phyloP scores from a whole-genome alignment of 2,888 invertebrate species.

The Brenthis daphne region DNA sequence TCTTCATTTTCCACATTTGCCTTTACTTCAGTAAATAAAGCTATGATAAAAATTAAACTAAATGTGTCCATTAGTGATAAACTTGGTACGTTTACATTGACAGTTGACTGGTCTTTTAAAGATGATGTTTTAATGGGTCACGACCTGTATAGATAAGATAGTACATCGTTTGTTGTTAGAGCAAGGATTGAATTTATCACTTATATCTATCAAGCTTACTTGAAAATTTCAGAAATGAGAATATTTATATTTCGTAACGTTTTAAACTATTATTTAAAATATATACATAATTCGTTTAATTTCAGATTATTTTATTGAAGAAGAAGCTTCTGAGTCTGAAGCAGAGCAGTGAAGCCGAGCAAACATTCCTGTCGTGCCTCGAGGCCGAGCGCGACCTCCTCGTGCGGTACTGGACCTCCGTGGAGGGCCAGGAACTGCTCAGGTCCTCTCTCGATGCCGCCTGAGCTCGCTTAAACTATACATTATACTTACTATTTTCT shows the following conservation, averaged over 20 bases:
- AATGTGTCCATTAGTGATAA: slow-evolving; percentile 51
- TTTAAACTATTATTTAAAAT: neutral
- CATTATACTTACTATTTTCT: slow-evolving; percentile 15
- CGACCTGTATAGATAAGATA: slow-evolving; percentile 62
- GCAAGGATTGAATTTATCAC: neutral
- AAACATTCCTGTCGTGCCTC: slow-evolving; percentile 83
- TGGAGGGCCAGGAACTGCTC: slow-evolving; percentile 84
- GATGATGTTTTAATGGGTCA: slow-evolving; percentile 48
- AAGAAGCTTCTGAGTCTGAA: slow-evolving; percentile 68
- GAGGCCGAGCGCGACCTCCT: slow-evolving; percentile 86
- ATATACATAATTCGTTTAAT: slow-evolving; percentile 45
- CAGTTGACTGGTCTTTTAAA: slow-evolving; percentile 17
- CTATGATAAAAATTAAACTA: slow-evolving; percentile 47
- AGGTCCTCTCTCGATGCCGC: slow-evolving; percentile 47
- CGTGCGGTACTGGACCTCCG: slow-evolving; percentile 87
- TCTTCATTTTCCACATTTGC: slow-evolving; percentile 53
- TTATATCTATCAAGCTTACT: neutral
- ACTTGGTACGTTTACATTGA: slow-evolving; percentile 6
- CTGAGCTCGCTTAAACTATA: slow-evolving; percentile 30
- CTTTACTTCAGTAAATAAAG: slow-evolving; percentile 41
- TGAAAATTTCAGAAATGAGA: neutral
- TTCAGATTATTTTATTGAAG: slow-evolving; percentile 84
- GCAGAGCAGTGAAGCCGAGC: slow-evolving; percentile 81
- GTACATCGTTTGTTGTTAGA: neutral
- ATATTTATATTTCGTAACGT: neutral